Percentiles rank a stretch among this genome's conserved stretches.
phyloP scores from a whole-genome alignment of 2,888 invertebrate genomes.

The Osmoderma eremita region DNA sequence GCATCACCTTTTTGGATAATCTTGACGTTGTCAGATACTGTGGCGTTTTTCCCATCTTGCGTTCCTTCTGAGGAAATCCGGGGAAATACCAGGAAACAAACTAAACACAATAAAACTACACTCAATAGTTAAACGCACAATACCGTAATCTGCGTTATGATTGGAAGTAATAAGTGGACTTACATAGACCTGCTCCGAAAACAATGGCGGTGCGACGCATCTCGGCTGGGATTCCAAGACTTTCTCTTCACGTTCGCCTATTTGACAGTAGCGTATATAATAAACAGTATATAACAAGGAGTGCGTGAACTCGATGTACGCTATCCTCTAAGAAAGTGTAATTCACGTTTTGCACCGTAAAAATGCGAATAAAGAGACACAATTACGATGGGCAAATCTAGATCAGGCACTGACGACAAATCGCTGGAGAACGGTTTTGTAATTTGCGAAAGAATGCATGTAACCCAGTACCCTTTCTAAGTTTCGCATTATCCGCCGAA shows the following conservation, averaged over 20 bases:
- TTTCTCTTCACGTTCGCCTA: neutral
- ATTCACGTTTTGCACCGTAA: no score
- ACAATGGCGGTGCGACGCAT: constrained; percentile 17
- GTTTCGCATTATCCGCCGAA: no score
- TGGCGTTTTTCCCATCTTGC: neutral
- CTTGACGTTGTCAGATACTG: neutral
- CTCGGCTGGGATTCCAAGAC: neutral
- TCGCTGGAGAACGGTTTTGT: no score
- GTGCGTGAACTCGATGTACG: no score
- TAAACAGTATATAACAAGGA: neutral
- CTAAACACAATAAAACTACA: constrained; percentile 30
- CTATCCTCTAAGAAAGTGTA: no score
- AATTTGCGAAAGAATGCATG: no score
- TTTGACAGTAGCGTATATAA: neutral
- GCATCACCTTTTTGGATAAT: constrained; percentile 6
- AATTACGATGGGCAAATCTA: no score
- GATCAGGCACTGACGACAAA: no score
- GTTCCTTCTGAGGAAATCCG: neutral
- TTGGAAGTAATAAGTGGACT: constrained; percentile 5
- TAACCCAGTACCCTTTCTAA: no score
- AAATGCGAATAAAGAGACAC: no score
- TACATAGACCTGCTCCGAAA: constrained; percentile 18
- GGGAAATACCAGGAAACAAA: constrained; percentile 3
- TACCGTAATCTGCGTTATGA: no score
- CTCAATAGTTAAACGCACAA: constrained; percentile 1